Base-by-base conservation (phyloP, 2,113 vertebrate species). In the Nannospalax galili region DNA sequence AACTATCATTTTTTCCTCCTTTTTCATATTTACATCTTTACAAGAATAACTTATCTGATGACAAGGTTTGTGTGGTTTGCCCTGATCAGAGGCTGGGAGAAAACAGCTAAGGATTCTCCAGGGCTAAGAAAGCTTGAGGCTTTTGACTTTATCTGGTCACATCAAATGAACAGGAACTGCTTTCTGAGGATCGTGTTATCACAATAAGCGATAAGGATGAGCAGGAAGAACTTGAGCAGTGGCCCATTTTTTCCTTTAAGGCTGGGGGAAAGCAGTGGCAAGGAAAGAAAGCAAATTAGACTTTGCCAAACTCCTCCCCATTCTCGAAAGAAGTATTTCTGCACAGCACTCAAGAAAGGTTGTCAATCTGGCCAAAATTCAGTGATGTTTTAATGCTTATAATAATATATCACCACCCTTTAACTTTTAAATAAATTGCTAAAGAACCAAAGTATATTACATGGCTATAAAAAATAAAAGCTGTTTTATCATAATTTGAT, bases 401-500 rank as follows among this genome's bases (percentile, higher is more conserved):
- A 60, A 42, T 84, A 94, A 87, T 56, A 89, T 81, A 62, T 75
- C 45, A 73, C 60, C 72, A 72, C 24, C 84, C 56, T 67, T 91
- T 94, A 64, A 80, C 92, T 94, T 97, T 88, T 92, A 95, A 97
- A 95, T 87, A 97, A 93, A 95, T 91, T 94, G 92, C 67, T 80
- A 75, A 96, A 95, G 94, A 92, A 74, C 48, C 78, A 91, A 90
- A 95, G 87, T 93, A 52, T 94, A 87, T 93, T 95, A 95, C 95
- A 84, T 74, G 95, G 91, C 93, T 90, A 95, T 91, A 95, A 91
- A 97, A 96, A 97, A 95, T 97, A 97, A 95, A 96, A 79, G 84
- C 89, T 89, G 87, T 96, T 96, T 97, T 89, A 95, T 97, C 95
- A 96, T 97, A 98, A 96, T 96, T 96, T 96, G 91, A 96, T 97